Percentiles rank a stretch among this genome's conserved stretches.
Evolutionary conservation across 92 coral and sea anemone genomes (phyloP).

Genomic region (Virgularia gustaviana): DNA sequence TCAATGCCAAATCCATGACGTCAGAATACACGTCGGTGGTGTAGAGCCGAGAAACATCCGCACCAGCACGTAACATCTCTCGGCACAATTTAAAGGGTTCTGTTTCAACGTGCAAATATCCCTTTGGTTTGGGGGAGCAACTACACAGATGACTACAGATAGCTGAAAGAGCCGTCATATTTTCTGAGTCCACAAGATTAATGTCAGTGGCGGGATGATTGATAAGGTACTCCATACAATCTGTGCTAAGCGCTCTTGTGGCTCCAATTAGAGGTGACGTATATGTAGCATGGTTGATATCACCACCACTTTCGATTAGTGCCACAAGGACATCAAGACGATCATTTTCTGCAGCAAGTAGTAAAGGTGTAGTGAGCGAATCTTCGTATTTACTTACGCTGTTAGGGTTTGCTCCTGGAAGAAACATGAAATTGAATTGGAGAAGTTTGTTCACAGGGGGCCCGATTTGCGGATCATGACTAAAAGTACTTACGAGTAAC

Average conservation of each 20-base stretch:
- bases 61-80: slow-evolving; percentile 1
- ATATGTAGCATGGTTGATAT: slow-evolving; percentile 13
- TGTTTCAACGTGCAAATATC: background rate
- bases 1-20: background rate
- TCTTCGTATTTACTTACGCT: background rate
- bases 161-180: background rate
- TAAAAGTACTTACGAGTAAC: too few relatives aligned
- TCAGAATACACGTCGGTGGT: background rate
- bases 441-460: too few relatives aligned
- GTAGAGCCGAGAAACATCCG: slow-evolving; percentile 1
- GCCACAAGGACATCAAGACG: background rate
- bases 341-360: slow-evolving; percentile 3
- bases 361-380: background rate
- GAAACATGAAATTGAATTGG: background rate
- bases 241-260: background rate
- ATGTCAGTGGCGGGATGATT: slow-evolving; percentile 1
- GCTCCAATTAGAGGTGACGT: slow-evolving; percentile 24
- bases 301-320: slow-evolving; percentile 15
- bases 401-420: slow-evolving; percentile 21
- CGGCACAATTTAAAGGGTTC: slow-evolving; percentile 6
- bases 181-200: slow-evolving; percentile 3
- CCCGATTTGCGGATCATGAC: too few relatives aligned
- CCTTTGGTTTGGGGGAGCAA: too few relatives aligned
- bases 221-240: background rate
- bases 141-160: background rate